These are phyloP conservation scores for Poecile atricapillus DNA, from an alignment of 2,113 vertebrate genomes.

Conservation along the genomic window DNA sequence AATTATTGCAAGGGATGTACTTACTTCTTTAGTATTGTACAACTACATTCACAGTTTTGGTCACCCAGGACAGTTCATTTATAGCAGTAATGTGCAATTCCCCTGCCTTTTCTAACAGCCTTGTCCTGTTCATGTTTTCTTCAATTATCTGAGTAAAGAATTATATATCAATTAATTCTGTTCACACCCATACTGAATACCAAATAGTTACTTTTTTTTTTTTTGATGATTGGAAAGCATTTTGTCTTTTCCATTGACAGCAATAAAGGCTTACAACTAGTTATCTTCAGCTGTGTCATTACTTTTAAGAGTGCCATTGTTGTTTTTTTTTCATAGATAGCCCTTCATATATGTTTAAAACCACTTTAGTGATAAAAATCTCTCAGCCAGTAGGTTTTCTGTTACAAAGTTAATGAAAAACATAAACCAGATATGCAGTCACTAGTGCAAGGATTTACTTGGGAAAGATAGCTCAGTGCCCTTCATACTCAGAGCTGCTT, in stretches of 20 bases:
- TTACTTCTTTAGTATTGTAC: neutral
- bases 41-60: neutral
- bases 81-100: neutral
- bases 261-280: neutral
- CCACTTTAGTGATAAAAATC: neutral
- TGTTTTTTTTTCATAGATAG: neutral
- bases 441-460: neutral
- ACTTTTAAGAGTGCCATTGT: neutral
- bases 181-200: neutral
- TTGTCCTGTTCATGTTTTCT: neutral
- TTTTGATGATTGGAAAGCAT: neutral
- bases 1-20: neutral
- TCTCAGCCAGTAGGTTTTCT: neutral
- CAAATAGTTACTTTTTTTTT: neutral
- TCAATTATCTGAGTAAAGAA: neutral
- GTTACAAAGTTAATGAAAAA: neutral
- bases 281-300: neutral
- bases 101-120: neutral
- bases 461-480: accelerated
- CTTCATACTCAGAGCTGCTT: neutral
- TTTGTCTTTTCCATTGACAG: neutral
- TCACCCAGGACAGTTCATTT: neutral
- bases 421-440: neutral
- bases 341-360: neutral
- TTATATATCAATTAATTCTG: neutral